Percentiles rank a stretch among this genome's conserved stretches.
These are phyloP conservation scores for Origma solitaria DNA, from an alignment of 2,113 vertebrate genomes.

Conservation along the genomic window DNA sequence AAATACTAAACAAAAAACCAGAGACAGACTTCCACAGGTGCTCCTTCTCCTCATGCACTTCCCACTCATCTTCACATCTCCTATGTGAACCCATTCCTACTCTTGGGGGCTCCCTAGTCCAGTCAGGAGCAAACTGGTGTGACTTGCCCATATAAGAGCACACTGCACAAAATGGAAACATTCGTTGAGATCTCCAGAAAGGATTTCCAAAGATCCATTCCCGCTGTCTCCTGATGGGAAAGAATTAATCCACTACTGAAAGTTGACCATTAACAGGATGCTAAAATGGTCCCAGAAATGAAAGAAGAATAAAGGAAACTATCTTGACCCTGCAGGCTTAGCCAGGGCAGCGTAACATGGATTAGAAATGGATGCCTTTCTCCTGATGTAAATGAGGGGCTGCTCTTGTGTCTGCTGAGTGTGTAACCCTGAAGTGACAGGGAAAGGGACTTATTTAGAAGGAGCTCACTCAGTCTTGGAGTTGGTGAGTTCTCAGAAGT, in stretches of 20 bases:
- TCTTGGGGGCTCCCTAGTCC: background rate
- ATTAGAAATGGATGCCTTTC: background rate
- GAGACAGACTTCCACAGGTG: slow-evolving; percentile 18
- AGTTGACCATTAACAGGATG: background rate
- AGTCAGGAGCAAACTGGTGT: background rate
- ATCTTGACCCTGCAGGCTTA: background rate
- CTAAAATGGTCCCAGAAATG: background rate
- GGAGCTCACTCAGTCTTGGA: background rate
- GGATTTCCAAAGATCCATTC: background rate
- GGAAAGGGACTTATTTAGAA: background rate
- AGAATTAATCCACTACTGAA: slow-evolving; percentile 5
- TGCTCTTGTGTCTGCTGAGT: background rate
- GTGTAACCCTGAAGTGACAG: background rate
- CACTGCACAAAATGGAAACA: background rate
- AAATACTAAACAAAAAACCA: background rate
- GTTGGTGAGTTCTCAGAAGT: background rate
- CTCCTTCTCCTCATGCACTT: background rate
- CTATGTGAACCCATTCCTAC: background rate
- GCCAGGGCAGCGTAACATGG: background rate
- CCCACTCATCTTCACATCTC: background rate
- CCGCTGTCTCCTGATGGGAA: background rate
- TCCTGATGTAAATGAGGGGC: background rate
- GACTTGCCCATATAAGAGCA: background rate
- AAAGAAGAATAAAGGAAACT: slow-evolving; percentile 29
- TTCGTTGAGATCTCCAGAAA: background rate